Percentiles rank a stretch among this genome's conserved stretches.
Conservation (phyloP, 2,797 vertebrate species). For the Chelmon rostratus region DNA sequence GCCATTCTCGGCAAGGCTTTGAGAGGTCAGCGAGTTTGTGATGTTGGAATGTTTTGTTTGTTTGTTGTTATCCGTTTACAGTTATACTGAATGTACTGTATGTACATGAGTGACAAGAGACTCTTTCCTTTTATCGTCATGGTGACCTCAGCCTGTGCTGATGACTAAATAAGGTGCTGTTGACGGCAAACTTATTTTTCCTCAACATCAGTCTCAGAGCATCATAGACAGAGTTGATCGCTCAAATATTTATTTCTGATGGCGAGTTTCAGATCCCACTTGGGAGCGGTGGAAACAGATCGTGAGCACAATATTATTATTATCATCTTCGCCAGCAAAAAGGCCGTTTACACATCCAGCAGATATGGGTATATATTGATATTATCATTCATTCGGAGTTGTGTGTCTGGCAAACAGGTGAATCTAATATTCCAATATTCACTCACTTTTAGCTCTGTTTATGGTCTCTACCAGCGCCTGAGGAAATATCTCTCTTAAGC, state of each 20-base stretch:
- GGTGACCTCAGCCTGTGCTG: background rate
- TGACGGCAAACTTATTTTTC: background rate
- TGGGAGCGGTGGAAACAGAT: background rate
- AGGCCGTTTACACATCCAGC: background rate
- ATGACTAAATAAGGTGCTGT: background rate
- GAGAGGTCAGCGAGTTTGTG: background rate
- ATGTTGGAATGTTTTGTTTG: too few relatives aligned
- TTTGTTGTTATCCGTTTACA: background rate
- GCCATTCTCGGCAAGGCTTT: too few relatives aligned
- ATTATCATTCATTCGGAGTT: background rate
- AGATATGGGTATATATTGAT: too few relatives aligned
- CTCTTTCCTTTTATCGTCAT: background rate
- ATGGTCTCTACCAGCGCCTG: background rate
- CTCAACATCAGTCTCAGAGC: background rate
- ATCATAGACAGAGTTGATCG: background rate
- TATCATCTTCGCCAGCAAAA: background rate
- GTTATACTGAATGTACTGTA: background rate
- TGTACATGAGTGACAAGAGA: too few relatives aligned
- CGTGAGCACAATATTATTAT: background rate
- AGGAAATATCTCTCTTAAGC: background rate
- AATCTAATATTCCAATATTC: background rate
- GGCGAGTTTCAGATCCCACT: background rate
- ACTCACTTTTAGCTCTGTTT: background rate
- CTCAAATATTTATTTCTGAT: background rate
- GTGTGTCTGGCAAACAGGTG: background rate